Evolutionary conservation across 2,888 invertebrate species (phyloP), one percentile per base, ranked within the genome.

Genomic region (Theretra japonica): DNA sequence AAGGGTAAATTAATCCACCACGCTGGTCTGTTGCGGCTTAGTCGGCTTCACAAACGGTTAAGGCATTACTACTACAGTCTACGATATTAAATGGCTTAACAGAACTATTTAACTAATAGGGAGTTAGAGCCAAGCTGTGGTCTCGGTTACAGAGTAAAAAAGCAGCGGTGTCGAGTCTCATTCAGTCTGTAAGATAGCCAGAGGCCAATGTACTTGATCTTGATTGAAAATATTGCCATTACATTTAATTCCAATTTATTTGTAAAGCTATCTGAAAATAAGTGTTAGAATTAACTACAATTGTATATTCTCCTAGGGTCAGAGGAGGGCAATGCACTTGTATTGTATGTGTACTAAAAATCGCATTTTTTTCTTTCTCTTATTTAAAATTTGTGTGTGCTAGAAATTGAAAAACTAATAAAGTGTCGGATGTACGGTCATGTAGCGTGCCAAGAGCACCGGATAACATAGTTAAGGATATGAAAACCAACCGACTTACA

Each of bases 391-490:
- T 65, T 65, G 65, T 41, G 25, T 65, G 23, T 65, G 62, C 41
- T 21, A 23, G 65, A 41, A 48, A 41, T 48, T 65, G 65, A 48
- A 65, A 65, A 23, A 48, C 41, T 48, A 65, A 65, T 65, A 65
- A 48, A 65, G 48, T 48, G 41, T n/a, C 41, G 23, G 41, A 65
- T 23, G 25, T 65, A 65, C 48, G 65, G 19, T 65, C 33, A 62
- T 33, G 65, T 23, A 65, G 65, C 65, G 65, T 48, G 65, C 65
- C 65, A 65, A 41, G 48, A 65, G 41, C 23, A 2, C 17, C 48
- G 65, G 65, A 23, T 48, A 48, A 65, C 65, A 48, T 82, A 77
- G 77, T 74, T 71, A 76, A 72, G 74, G 76, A 79, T 77, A 80
- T 76, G 75, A 77, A 75, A 76, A 75, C 74, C 30, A 41, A 48